A percentile compares a stretch with the other conserved stretches of the same genome.
Conservation (phyloP, 2,888 invertebrate species). For the Eupelmus urozonus region DNA sequence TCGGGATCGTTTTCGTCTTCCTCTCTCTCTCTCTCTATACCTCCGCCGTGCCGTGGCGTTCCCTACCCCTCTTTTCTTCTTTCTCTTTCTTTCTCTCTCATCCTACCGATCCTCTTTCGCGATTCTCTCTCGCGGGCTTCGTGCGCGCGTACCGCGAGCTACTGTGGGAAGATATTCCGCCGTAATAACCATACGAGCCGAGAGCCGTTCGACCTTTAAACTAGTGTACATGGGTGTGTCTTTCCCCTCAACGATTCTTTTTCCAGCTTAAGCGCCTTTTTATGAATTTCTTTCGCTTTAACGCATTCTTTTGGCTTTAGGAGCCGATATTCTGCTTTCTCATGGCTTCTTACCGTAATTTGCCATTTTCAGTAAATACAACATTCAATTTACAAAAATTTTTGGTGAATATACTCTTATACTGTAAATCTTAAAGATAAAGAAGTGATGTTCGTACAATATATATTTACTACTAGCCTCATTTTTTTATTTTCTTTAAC, state of each 20-base stretch:
- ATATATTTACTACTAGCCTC: too few species aligned
- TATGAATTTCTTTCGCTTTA: constrained; percentile 16
- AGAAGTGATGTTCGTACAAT: too few species aligned
- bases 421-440: too few species aligned
- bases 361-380: too few species aligned
- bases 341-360: too few species aligned
- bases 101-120: constrained; percentile 23
- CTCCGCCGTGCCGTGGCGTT: not conserved
- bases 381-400: too few species aligned
- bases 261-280: not conserved
- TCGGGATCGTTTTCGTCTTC: constrained; percentile 9
- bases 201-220: constrained; percentile 46
- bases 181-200: constrained; percentile 47
- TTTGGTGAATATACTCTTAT: too few species aligned
- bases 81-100: constrained; percentile 12
- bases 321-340: not conserved
- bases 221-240: constrained; percentile 37
- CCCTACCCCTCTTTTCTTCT: constrained; percentile 11
- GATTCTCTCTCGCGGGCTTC: constrained; percentile 21
- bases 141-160: constrained; percentile 32
- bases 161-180: constrained; percentile 60
- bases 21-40: constrained; percentile 1
- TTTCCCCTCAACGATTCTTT: constrained; percentile 9
- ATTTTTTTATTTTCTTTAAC: too few species aligned
- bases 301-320: too few species aligned